Conservation (phyloP, 1,140 invertebrate genomes). For the Drosophila navojoa region DNA sequence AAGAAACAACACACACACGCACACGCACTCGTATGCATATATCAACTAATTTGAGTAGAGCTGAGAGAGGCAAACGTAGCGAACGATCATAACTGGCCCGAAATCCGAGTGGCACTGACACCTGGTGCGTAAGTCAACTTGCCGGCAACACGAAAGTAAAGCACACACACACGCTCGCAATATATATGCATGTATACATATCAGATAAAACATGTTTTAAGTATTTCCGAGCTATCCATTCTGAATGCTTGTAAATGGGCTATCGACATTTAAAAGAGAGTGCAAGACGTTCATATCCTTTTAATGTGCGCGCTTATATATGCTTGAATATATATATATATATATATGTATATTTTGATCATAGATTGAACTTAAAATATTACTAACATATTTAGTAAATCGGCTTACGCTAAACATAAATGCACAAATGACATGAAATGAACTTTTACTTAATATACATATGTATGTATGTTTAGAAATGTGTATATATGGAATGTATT, state of each 20-base stretch:
- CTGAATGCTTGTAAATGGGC: background rate
- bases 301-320: constrained; percentile 15
- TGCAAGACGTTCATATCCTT: background rate
- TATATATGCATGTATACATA: background rate
- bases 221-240: background rate
- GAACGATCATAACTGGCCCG: constrained; percentile 32
- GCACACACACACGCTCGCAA: constrained; percentile 8
- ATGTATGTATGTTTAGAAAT: constrained; percentile 46
- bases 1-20: constrained; percentile 8
- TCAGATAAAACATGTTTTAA: constrained; percentile 41
- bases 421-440: constrained; percentile 22
- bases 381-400: constrained; percentile 37
- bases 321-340: constrained; percentile 23
- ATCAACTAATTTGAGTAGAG: constrained; percentile 1
- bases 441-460: constrained; percentile 25
- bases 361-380: constrained; percentile 19
- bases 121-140: constrained; percentile 26
- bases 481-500: constrained; percentile 39
- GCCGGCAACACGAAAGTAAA: constrained; percentile 26
- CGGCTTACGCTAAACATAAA: constrained; percentile 9
- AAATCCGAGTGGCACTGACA: constrained; percentile 33
- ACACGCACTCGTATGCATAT: background rate
- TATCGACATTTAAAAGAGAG: background rate
- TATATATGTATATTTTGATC: constrained; percentile 44
- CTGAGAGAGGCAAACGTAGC: constrained; percentile 13